Percentiles rank a stretch among this genome's conserved stretches.
Conservation (phyloP, 2,888 invertebrate species). For the Hydropsyche betteni region DNA sequence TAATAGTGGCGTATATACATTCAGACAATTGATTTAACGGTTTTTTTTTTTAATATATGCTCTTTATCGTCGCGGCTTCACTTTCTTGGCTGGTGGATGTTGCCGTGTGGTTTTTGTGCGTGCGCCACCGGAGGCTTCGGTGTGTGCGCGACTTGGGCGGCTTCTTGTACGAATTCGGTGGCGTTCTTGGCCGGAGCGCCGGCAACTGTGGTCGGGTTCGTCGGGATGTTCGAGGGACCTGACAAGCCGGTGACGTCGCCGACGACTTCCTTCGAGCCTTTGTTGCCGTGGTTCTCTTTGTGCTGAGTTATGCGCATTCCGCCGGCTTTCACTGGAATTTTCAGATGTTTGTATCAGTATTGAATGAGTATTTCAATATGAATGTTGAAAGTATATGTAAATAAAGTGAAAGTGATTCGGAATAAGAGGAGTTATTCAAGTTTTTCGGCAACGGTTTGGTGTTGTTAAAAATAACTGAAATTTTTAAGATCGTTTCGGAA, state of each 20-base stretch:
- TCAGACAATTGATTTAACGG: too few species aligned
- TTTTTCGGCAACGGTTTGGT: too few species aligned
- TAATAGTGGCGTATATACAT: too few species aligned
- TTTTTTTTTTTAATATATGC: constrained; percentile 3
- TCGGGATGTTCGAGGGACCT: constrained; percentile 78
- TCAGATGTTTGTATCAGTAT: too few species aligned
- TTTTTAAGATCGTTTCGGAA: too few species aligned
- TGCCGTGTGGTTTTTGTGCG: constrained; percentile 69
- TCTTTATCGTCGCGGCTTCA: constrained; percentile 83
- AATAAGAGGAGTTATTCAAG: too few species aligned
- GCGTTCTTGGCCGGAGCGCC: constrained; percentile 85
- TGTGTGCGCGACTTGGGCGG: constrained; percentile 84
- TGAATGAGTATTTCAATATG: neutral
- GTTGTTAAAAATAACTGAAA: too few species aligned
- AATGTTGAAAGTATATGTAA: neutral
- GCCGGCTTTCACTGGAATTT: constrained; percentile 82
- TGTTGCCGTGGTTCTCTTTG: constrained; percentile 74
- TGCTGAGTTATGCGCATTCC: constrained; percentile 93
- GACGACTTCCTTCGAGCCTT: constrained; percentile 70
- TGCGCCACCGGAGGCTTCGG: constrained; percentile 77
- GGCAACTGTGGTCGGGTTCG: constrained; percentile 77
- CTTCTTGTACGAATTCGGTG: constrained; percentile 88
- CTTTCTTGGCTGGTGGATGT: constrained; percentile 91
- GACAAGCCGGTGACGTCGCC: constrained; percentile 79
- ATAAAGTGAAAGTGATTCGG: too few species aligned